These are phyloP conservation scores for Sander lucioperca DNA, from an alignment of 2,113 vertebrate species.

Conservation along the genomic window DNA sequence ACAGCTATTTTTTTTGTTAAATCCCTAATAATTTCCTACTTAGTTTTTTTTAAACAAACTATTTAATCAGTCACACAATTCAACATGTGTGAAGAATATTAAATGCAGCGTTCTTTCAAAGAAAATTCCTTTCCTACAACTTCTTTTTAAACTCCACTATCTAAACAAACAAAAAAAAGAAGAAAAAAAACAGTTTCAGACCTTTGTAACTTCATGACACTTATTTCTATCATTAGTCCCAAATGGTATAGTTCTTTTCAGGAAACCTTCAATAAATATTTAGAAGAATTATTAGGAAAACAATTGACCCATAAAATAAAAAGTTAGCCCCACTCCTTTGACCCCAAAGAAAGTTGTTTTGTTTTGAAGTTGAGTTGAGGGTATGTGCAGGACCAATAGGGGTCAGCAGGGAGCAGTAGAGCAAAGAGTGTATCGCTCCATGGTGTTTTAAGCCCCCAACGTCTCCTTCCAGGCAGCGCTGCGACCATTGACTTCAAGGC, in stretches of 20 bases:
- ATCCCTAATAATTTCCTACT: neutral
- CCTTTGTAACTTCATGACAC: neutral
- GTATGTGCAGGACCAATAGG: neutral
- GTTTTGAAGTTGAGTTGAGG: neutral
- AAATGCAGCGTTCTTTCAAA: neutral
- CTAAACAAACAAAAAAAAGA: too few species aligned
- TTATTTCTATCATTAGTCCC: neutral
- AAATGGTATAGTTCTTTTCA: neutral
- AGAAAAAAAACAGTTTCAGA: neutral
- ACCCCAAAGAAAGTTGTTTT: neutral
- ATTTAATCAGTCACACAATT: neutral
- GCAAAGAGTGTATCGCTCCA: neutral
- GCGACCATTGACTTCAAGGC: too few species aligned
- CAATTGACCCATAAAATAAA: neutral
- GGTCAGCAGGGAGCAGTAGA: conserved; percentile 72
- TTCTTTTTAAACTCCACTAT: neutral
- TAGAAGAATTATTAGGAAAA: neutral
- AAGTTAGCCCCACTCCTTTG: neutral
- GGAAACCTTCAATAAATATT: neutral
- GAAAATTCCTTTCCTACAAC: neutral
- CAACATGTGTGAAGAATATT: neutral
- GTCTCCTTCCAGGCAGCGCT: too few species aligned
- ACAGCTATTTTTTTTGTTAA: neutral
- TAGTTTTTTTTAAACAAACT: conserved; percentile 11
- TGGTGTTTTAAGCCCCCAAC: too few species aligned